Evolutionary conservation across 2,888 invertebrate species (phyloP).

Genomic region (Mesorhabditis belari): DNA sequence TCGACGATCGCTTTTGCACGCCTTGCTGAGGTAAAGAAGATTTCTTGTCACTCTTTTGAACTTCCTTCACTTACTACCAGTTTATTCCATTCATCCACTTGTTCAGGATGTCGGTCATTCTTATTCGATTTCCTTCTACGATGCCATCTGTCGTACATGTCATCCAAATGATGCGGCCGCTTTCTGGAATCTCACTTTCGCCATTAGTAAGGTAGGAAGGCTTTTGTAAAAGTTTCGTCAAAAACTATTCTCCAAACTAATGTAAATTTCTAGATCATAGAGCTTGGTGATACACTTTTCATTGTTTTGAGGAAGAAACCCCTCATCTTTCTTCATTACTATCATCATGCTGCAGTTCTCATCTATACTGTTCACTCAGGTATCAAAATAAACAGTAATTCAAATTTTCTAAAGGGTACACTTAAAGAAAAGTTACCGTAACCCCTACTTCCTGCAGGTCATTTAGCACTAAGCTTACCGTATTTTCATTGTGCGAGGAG

Average conservation of each 20-base stretch:
- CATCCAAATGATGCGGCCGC: conserved; percentile 34
- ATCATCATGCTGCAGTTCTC: conserved; percentile 53
- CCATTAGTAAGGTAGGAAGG: conserved; percentile 22
- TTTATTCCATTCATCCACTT: too few relatives aligned
- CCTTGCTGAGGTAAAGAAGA: not conserved
- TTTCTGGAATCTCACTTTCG: conserved; percentile 33
- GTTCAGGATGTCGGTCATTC: not conserved
- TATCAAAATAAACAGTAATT: conserved; percentile 6
- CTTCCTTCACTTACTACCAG: too few relatives aligned
- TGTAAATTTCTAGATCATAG: too few relatives aligned
- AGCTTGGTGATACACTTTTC: too few relatives aligned
- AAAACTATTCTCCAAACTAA: too few relatives aligned
- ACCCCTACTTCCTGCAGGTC: too few relatives aligned
- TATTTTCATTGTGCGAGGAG: too few relatives aligned
- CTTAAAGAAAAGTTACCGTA: too few relatives aligned
- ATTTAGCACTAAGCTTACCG: too few relatives aligned
- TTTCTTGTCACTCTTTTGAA: too few relatives aligned
- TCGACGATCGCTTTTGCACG: not conserved
- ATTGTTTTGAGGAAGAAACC: conserved; percentile 34
- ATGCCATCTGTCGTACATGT: conserved; percentile 7
- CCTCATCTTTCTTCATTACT: conserved; percentile 50
- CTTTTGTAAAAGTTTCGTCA: too few relatives aligned
- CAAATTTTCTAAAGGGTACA: too few relatives aligned
- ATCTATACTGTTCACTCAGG: conserved; percentile 52
- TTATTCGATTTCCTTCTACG: not conserved